Percentiles rank a stretch among this genome's conserved stretches.
These are phyloP conservation scores for Dione juno DNA, from an alignment of 2,888 invertebrate species.

Conservation along the genomic window DNA sequence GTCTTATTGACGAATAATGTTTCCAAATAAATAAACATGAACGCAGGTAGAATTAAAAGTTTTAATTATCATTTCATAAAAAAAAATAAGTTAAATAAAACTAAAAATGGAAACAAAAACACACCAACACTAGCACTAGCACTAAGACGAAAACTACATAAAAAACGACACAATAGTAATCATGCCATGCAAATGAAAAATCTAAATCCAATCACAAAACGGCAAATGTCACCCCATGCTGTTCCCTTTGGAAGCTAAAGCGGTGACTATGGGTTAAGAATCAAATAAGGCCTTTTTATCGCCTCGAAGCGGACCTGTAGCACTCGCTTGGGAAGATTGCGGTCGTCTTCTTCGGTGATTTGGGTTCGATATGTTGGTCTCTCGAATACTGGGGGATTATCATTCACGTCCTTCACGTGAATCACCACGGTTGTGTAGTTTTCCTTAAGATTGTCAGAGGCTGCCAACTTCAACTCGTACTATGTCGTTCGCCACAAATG, in stretches of 20 bases:
- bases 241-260: conserved; percentile 59
- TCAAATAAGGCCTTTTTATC: conserved; percentile 76
- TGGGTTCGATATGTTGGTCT: conserved; percentile 96
- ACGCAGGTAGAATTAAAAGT: background rate
- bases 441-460: conserved; percentile 98
- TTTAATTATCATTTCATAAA: conserved; percentile 15
- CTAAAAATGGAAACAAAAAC: conserved; percentile 52
- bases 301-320: conserved; percentile 89
- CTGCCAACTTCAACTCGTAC: conserved; percentile 97
- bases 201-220: conserved; percentile 53
- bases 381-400: conserved; percentile 98
- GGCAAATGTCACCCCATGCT: conserved; percentile 55
- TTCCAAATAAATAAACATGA: background rate
- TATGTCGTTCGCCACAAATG: conserved; percentile 68
- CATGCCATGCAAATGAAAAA: conserved; percentile 76
- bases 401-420: conserved; percentile 98
- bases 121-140: conserved; percentile 69
- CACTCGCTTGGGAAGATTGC: conserved; percentile 96
- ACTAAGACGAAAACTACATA: conserved; percentile 62
- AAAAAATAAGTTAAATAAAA: conserved; percentile 51
- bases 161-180: conserved; percentile 63
- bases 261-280: conserved; percentile 54
- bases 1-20: background rate
- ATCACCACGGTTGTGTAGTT: conserved; percentile 98
- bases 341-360: conserved; percentile 97